phyloP scores from a whole-genome alignment of 2,113 vertebrate species.

The Chaenogobius annularis region DNA sequence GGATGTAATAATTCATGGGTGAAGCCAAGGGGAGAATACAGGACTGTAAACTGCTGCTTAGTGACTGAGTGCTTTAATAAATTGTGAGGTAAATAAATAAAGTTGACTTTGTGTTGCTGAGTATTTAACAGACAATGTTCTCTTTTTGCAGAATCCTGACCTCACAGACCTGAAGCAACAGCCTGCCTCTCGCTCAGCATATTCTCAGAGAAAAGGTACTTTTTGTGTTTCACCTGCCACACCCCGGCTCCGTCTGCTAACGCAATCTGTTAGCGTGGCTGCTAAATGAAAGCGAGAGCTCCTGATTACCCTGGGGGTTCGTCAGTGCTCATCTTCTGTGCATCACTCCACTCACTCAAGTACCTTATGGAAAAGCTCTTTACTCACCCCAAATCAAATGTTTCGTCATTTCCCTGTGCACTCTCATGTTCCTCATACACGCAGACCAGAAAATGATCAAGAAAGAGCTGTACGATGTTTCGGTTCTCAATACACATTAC shows the following conservation, averaged over 20 bases:
- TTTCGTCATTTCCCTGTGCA: conserved; percentile 25
- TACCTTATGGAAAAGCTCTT: conserved; percentile 26
- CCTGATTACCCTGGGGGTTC: conserved; percentile 31
- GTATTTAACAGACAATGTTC: not conserved
- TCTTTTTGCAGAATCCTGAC: conserved; percentile 33
- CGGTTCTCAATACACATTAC: not conserved
- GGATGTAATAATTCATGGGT: conserved; percentile 42
- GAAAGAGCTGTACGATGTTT: not conserved
- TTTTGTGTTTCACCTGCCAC: conserved; percentile 7
- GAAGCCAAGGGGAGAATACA: not conserved
- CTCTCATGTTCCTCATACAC: not conserved
- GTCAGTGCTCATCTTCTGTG: conserved; percentile 10
- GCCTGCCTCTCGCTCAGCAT: conserved; percentile 8
- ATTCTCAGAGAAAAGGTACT: conserved; percentile 44
- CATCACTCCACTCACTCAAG: conserved; percentile 32
- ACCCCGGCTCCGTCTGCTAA: conserved; percentile 31
- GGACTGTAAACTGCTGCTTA: not conserved
- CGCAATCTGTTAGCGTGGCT: conserved; percentile 31
- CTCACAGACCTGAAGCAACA: conserved; percentile 7
- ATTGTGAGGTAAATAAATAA: not conserved
- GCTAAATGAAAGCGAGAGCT: conserved; percentile 34
- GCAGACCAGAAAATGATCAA: not conserved
- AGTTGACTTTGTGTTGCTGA: not conserved
- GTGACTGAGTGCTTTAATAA: conserved; percentile 12
- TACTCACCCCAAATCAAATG: conserved; percentile 6